Evolutionary conservation across 2,113 vertebrate genomes (phyloP).

Genomic region (Anser cygnoides): DNA sequence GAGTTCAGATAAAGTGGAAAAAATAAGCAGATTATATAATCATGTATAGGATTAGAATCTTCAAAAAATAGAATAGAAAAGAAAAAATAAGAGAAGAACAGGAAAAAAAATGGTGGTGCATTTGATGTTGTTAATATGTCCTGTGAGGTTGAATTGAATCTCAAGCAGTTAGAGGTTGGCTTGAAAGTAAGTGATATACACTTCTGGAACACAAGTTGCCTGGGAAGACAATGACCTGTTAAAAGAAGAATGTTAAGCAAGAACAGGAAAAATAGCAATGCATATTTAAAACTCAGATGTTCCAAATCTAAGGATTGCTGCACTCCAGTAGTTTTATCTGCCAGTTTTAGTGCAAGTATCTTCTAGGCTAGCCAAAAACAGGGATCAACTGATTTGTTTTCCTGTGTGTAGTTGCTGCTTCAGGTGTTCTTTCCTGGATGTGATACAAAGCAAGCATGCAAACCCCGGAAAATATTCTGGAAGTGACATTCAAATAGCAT

Average conservation of each 20-base stretch:
- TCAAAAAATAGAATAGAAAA: conserved; percentile 25
- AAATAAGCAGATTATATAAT: background rate
- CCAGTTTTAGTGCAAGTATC: background rate
- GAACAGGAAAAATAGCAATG: background rate
- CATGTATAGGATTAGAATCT: background rate
- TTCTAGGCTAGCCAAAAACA: background rate
- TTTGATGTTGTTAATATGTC: conserved; percentile 8
- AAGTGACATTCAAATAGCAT: background rate
- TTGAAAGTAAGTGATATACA: background rate
- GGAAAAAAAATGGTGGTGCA: conserved; percentile 17
- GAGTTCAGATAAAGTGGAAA: background rate
- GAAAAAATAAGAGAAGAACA: conserved; percentile 9
- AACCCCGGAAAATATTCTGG: background rate
- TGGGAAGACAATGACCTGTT: background rate
- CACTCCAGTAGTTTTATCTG: background rate
- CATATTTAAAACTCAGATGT: background rate
- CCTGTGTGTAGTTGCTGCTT: background rate
- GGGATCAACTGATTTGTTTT: background rate
- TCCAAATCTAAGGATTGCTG: background rate
- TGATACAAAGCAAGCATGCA: background rate
- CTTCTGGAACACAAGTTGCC: background rate
- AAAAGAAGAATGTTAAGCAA: background rate
- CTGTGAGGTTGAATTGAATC: conserved; percentile 6
- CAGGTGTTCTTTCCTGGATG: background rate
- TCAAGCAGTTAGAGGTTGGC: background rate